These are phyloP conservation scores for Hippocampus kuda DNA, from an alignment of 2,797 vertebrate genomes.

Conservation along the genomic window DNA sequence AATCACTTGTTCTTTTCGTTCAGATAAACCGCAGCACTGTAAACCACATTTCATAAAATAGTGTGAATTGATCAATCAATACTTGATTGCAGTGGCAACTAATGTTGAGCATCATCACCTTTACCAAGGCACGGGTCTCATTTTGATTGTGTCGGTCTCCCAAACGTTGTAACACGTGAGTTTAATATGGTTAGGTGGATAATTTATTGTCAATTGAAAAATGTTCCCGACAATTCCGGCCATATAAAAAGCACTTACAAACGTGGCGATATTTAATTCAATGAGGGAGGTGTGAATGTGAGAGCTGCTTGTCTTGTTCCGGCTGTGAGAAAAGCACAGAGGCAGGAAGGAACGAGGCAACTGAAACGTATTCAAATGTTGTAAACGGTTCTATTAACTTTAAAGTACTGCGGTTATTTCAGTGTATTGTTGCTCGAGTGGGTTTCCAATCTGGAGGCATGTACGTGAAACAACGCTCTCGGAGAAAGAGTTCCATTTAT, in stretches of 20 bases:
- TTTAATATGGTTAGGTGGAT: neutral
- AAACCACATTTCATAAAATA: neutral
- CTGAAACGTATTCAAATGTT: constrained; percentile 45
- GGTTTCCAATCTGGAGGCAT: constrained; percentile 64
- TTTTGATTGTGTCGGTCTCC: neutral
- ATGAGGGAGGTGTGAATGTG: neutral
- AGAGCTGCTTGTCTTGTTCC: constrained; percentile 12
- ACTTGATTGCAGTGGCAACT: neutral
- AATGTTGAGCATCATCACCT: neutral
- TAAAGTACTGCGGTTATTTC: constrained; percentile 59
- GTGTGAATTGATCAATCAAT: neutral
- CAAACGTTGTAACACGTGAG: neutral
- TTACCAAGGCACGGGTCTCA: neutral
- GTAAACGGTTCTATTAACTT: constrained; percentile 64
- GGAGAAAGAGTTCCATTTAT: constrained; percentile 63
- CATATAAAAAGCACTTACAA: neutral
- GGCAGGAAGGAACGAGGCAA: constrained; percentile 25
- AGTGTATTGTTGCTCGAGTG: constrained; percentile 62
- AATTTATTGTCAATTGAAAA: neutral
- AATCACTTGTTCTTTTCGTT: neutral
- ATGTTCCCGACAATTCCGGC: neutral
- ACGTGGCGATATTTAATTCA: neutral
- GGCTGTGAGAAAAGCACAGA: constrained; percentile 19
- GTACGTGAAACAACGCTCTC: constrained; percentile 59
- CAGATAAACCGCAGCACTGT: neutral